Evolutionary conservation across 2,113 vertebrate species (phyloP).

Genomic region (Ctenodactylus gundi): DNA sequence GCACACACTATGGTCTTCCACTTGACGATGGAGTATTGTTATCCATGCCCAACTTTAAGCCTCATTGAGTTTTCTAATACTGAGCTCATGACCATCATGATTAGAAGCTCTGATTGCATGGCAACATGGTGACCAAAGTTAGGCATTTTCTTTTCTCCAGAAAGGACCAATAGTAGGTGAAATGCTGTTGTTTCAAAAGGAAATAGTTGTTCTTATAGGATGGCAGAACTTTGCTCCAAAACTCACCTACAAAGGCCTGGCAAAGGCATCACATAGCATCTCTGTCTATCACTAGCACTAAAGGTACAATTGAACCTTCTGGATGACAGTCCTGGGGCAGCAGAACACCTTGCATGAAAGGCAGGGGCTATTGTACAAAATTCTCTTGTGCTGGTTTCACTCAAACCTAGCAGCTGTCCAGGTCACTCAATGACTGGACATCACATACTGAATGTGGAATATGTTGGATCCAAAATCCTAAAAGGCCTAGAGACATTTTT

Average conservation of each 20-base stretch:
- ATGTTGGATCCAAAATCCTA: not conserved
- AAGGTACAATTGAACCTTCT: not conserved
- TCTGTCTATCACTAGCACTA: not conserved
- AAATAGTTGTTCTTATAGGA: not conserved
- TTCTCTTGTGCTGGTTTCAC: not conserved
- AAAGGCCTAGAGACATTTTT: not conserved
- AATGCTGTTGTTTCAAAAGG: not conserved
- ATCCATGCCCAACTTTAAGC: not conserved
- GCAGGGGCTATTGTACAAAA: not conserved
- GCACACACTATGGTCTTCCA: not conserved
- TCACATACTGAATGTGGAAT: not conserved
- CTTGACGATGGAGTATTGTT: not conserved
- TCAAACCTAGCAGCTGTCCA: not conserved
- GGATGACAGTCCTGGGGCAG: not conserved
- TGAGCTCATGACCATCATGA: not conserved
- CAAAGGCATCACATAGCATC: not conserved
- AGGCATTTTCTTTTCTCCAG: not conserved
- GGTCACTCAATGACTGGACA: not conserved
- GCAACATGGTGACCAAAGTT: not conserved
- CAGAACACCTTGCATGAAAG: not conserved
- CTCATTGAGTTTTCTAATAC: not conserved
- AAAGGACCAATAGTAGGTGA: not conserved
- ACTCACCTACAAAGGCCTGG: not conserved
- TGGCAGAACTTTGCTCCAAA: not conserved
- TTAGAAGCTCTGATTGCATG: not conserved